Percentiles rank a stretch among this genome's conserved stretches.
Evolutionary conservation across 2,888 invertebrate genomes (phyloP).

Genomic region (Agriopis leucophaearia): DNA sequence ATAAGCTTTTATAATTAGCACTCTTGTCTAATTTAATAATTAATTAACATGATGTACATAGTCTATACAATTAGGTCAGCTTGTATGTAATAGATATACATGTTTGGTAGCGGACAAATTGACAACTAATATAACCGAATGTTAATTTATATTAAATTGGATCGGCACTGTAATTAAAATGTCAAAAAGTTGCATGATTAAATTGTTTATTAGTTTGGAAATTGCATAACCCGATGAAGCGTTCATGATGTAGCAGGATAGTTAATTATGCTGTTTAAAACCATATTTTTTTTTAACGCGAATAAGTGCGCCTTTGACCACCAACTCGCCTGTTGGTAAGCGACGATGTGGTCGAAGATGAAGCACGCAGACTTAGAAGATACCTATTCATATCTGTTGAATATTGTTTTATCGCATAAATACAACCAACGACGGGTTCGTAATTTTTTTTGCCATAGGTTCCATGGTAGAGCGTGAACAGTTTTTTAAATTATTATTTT

Average conservation of each 20-base stretch:
- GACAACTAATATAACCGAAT: conserved; percentile 17
- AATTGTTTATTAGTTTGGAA: conserved; percentile 4
- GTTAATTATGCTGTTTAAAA: neutral
- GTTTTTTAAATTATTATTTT: too few relatives aligned
- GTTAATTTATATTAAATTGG: conserved; percentile 18
- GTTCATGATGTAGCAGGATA: neutral
- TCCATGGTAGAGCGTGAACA: too few relatives aligned
- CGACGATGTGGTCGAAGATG: too few relatives aligned
- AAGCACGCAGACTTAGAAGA: too few relatives aligned
- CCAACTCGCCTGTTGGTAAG: too few relatives aligned
- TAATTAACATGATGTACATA: neutral
- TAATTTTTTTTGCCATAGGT: too few relatives aligned
- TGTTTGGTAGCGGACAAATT: conserved; percentile 17
- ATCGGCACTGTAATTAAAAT: conserved; percentile 21
- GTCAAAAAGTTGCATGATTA: conserved; percentile 19
- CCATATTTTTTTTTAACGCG: too few relatives aligned
- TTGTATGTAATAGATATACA: neutral
- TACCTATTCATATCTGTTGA: too few relatives aligned
- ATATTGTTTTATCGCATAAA: too few relatives aligned
- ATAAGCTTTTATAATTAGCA: neutral
- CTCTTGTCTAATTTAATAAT: conserved; percentile 2
- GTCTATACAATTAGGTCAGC: conserved; percentile 9
- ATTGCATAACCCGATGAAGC: conserved; percentile 14
- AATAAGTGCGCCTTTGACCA: too few relatives aligned
- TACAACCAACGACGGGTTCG: too few relatives aligned